Evolutionary conservation across 2,888 invertebrate species (phyloP).

Genomic region (Synergus gifuensis): DNA sequence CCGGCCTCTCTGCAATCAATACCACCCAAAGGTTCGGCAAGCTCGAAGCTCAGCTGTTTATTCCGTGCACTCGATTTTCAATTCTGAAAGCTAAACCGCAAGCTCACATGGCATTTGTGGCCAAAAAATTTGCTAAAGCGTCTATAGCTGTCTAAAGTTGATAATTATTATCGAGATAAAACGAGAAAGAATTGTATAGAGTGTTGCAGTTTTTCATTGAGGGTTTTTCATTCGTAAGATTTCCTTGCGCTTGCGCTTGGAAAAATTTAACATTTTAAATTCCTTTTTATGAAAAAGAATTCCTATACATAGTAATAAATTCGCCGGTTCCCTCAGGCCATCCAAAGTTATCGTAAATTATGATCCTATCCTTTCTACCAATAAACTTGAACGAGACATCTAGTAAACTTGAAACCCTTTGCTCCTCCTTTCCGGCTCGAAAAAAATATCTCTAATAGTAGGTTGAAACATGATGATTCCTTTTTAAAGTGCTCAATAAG

Average conservation of each 20-base stretch:
- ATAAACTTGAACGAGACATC: not conserved
- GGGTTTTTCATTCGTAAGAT: not conserved
- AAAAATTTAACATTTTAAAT: not conserved
- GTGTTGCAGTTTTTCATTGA: not conserved
- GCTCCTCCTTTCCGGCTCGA: not conserved
- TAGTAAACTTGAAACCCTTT: not conserved
- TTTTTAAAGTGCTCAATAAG: not conserved
- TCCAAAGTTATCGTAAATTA: not conserved
- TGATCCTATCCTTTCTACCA: not conserved
- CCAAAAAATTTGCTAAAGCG: not conserved
- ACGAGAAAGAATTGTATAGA: too few relatives aligned
- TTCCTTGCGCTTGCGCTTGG: not conserved
- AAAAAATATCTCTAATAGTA: not conserved
- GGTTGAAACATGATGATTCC: not conserved
- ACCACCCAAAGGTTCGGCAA: constrained; percentile 66
- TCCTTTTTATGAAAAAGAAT: not conserved
- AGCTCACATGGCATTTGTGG: not conserved
- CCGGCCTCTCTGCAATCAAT: constrained; percentile 75
- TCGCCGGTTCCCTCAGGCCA: not conserved
- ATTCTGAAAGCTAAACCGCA: not conserved
- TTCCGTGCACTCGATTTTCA: constrained; percentile 47
- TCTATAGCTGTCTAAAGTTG: not conserved
- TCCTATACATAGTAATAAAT: not conserved
- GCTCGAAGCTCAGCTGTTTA: constrained; percentile 68
- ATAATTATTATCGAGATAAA: not conserved